Conservation (phyloP, 2,888 invertebrate species). For the Pogonocherus hispidulus region DNA sequence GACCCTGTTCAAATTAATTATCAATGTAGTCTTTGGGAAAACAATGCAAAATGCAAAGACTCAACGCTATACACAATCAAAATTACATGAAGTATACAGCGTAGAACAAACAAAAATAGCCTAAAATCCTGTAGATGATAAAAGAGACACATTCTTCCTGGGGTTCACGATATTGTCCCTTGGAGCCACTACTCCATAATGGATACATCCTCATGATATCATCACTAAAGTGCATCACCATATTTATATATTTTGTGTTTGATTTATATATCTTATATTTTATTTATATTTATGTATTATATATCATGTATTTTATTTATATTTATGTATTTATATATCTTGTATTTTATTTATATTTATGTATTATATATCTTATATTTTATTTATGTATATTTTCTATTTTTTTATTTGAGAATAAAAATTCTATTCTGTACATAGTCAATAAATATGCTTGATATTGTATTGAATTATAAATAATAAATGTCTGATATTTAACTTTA, state of each 20-base stretch:
- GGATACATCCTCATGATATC: too few relatives aligned
- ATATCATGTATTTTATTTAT: too few relatives aligned
- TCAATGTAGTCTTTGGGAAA: background rate
- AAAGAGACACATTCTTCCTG: slow-evolving; percentile 3
- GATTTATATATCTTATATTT: background rate
- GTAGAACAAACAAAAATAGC: slow-evolving; percentile 4
- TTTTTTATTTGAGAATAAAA: too few relatives aligned
- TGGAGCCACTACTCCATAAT: too few relatives aligned
- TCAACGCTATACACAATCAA: slow-evolving; percentile 9
- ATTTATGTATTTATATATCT: too few relatives aligned
- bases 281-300: background rate
- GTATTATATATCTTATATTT: too few relatives aligned
- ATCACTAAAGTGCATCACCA: background rate
- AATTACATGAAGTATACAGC: slow-evolving; percentile 14
- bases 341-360: too few relatives aligned
- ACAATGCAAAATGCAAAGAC: background rate
- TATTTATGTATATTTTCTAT: too few relatives aligned
- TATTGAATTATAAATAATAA: background rate
- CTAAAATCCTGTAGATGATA: background rate
- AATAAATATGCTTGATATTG: too few relatives aligned
- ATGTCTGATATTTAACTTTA: too few relatives aligned
- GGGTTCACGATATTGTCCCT: too few relatives aligned
- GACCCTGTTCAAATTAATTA: background rate
- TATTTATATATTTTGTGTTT: background rate
- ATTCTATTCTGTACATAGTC: too few relatives aligned